These are phyloP conservation scores for Megaceryle alcyon DNA, from an alignment of 2,797 vertebrate species.

Conservation along the genomic window DNA sequence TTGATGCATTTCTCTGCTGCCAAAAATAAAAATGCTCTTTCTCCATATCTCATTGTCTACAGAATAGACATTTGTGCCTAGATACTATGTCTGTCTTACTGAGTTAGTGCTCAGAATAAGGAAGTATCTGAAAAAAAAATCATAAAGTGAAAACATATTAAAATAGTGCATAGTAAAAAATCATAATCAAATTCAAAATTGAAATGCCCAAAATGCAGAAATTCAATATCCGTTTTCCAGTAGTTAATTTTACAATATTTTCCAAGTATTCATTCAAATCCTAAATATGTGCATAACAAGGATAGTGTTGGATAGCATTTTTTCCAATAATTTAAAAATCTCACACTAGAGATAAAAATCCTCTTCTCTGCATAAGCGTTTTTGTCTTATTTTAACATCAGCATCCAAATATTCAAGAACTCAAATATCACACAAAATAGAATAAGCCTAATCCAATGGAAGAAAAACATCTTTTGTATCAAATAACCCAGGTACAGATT, in stretches of 20 bases:
- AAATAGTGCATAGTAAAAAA: no score
- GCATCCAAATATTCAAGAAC: background rate
- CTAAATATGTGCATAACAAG: background rate
- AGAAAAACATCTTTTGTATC: background rate
- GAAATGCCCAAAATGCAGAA: background rate
- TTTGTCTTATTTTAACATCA: background rate
- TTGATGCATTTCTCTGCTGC: background rate
- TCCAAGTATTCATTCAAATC: background rate
- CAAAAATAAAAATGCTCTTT: background rate
- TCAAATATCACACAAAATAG: background rate
- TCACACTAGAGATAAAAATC: background rate
- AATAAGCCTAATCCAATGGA: background rate
- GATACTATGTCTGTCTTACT: background rate
- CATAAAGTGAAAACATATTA: background rate
- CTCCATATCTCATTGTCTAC: background rate
- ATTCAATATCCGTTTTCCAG: background rate
- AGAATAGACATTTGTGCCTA: background rate
- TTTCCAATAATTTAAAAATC: background rate
- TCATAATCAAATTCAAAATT: background rate
- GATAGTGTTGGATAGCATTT: background rate
- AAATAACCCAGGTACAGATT: background rate
- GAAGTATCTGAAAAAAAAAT: background rate
- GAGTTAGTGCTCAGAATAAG: background rate
- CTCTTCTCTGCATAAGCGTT: background rate
- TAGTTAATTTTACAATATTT: background rate